Evolutionary conservation across 2,888 invertebrate species (phyloP), one percentile per base, ranked within the genome.

Genomic region (Acanthococcus lagerstroemiae): DNA sequence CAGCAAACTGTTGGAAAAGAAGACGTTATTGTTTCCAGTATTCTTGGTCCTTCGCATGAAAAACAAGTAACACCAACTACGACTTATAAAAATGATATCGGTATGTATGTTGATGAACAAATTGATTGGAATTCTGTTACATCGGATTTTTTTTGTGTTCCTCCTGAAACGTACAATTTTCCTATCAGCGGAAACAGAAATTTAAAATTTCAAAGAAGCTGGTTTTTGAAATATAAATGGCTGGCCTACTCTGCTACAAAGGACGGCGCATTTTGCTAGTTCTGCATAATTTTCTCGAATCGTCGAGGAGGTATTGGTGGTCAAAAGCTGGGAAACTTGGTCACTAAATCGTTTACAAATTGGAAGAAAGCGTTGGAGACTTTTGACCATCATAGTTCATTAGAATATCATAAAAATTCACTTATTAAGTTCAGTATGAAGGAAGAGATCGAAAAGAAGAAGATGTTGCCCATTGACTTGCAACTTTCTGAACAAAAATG

Each of bases 161-260:
- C n/a, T n/a, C n/a, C n/a, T n/a, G n/a, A n/a, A n/a, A n/a, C n/a
- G n/a, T n/a, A n/a, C n/a, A n/a, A n/a, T n/a, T n/a, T n/a, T n/a
- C n/a, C n/a, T n/a, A n/a, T n/a, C n/a, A n/a, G n/a, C n/a, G 50
- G 48, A 60, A 17, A 48, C 45, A 60, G 60, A 60, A 60, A 60
- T 60, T 60, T 60, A 0, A 61, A 52, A 26, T 61, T 61, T 12
- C 50, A 61, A 50, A 17, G 45, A 5, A 48, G 50, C 24, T 61
- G 61, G 50, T 37, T 44, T 27, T 25, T 15, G 2, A 26, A 52
- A 44, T 37, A 24, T 25, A 55, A 37, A 19, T 46, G 45, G 44
- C 46, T 61, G 25, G 25, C 45, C 19, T 63, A 63, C 52, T 65
- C 55, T 25, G 25, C 25, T 27, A 25, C 37, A 37, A 30, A 30